phyloP scores from a whole-genome alignment of 2,113 vertebrate species.

The Poecile atricapillus region DNA sequence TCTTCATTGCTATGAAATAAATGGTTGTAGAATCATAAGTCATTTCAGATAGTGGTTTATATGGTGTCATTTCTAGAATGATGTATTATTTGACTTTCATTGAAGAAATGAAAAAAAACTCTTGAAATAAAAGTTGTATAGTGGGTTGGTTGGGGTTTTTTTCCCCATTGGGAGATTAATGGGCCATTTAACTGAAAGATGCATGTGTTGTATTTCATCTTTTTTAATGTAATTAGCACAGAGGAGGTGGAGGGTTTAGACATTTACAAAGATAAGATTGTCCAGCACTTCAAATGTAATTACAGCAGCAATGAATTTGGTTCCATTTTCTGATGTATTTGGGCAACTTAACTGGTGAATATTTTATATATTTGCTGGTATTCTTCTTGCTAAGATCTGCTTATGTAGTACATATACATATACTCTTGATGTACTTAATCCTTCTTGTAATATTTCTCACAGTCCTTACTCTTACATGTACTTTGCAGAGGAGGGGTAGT shows the following conservation, averaged over 20 bases:
- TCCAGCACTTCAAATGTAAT: not conserved
- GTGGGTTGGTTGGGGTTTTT: not conserved
- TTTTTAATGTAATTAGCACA: not conserved
- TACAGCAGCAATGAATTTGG: not conserved
- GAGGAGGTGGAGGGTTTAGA: not conserved
- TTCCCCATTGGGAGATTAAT: not conserved
- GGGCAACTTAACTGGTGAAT: not conserved
- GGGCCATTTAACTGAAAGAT: not conserved
- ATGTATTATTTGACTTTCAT: not conserved
- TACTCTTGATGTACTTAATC: not conserved
- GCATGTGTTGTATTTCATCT: not conserved
- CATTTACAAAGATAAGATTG: not conserved
- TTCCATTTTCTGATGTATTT: not conserved
- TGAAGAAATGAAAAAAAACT: not conserved
- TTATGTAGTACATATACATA: not conserved
- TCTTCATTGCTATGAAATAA: constrained; percentile 30
- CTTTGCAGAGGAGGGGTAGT: not conserved
- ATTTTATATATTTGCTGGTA: not conserved
- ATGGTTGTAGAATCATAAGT: constrained; percentile 22
- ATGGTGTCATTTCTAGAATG: not conserved
- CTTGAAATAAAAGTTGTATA: not conserved
- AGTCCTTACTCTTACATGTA: not conserved
- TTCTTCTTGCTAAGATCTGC: not conserved
- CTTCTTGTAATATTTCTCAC: not conserved
- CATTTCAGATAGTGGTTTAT: constrained; percentile 4